Percentiles rank a stretch among this genome's conserved stretches.
These are phyloP conservation scores for Schrankia costaestrigalis DNA, from an alignment of 2,888 invertebrate species.

Conservation along the genomic window DNA sequence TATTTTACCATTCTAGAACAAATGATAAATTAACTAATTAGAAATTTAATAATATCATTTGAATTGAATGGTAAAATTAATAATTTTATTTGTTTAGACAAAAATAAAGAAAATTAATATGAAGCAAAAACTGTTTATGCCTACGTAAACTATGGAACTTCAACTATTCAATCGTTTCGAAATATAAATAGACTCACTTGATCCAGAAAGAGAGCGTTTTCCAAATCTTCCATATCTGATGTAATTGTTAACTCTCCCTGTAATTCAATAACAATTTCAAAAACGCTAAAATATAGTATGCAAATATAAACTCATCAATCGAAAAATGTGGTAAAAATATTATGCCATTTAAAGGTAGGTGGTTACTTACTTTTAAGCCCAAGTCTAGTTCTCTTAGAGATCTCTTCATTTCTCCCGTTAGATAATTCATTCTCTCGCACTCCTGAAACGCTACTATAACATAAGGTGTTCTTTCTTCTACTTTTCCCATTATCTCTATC, in stretches of 20 bases:
- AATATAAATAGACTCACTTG: conserved; percentile 72
- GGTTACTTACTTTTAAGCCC: conserved; percentile 88
- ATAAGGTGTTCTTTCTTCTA: conserved; percentile 97
- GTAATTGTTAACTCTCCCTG: conserved; percentile 97
- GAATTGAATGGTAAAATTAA: too few species aligned
- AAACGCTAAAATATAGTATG: too few species aligned
- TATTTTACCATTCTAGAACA: too few species aligned
- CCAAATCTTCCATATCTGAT: conserved; percentile 96
- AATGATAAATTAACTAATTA: too few species aligned
- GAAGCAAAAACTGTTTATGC: too few species aligned
- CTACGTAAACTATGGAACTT: too few species aligned
- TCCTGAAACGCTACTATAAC: conserved; percentile 98
- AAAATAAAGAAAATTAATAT: too few species aligned
- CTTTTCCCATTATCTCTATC: conserved; percentile 96
- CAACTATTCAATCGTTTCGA: neutral
- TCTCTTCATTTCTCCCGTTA: conserved; percentile 94
- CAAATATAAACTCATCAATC: neutral
- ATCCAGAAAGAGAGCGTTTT: conserved; percentile 95
- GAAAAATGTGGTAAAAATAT: neutral
- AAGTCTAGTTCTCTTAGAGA: conserved; percentile 95
- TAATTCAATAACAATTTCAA: too few species aligned
- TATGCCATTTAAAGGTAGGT: too few species aligned
- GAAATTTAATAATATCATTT: too few species aligned
- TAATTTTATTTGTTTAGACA: too few species aligned
- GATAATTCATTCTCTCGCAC: conserved; percentile 96